A percentile compares a stretch with the other conserved stretches of the same genome.
Conservation (phyloP, 2,888 invertebrate species). For the Melangyna quadrimaculata region DNA sequence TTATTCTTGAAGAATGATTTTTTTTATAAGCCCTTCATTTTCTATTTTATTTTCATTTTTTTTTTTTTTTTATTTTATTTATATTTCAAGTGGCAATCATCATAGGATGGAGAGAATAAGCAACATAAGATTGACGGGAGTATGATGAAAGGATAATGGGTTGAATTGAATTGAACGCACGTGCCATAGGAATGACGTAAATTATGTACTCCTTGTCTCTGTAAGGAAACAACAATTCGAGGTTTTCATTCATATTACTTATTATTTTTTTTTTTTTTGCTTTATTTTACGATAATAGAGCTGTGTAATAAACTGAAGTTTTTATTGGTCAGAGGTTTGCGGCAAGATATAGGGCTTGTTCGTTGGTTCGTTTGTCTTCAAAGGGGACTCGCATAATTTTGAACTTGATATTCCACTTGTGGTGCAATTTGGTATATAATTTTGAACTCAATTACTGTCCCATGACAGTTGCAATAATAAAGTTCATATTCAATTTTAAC, state of each 20-base stretch:
- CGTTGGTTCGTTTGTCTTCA: neutral
- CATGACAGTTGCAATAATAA: neutral
- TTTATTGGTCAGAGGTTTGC: slow-evolving; percentile 35
- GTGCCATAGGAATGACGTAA: slow-evolving; percentile 53
- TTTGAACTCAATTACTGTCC: slow-evolving; percentile 6
- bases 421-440: slow-evolving; percentile 1
- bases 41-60: slow-evolving; percentile 12
- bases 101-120: slow-evolving; percentile 26
- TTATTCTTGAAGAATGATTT: slow-evolving; percentile 29
- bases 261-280: neutral
- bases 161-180: slow-evolving; percentile 68
- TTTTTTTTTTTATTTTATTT: slow-evolving; percentile 21
- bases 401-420: slow-evolving; percentile 8
- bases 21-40: slow-evolving; percentile 1
- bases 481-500: neutral
- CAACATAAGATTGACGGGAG: slow-evolving; percentile 34
- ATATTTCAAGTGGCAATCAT: slow-evolving; percentile 55
- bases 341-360: neutral
- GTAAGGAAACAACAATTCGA: slow-evolving; percentile 46
- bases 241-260: slow-evolving; percentile 3
- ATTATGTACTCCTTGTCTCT: slow-evolving; percentile 44
- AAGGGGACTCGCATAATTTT: slow-evolving; percentile 25
- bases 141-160: slow-evolving; percentile 70
- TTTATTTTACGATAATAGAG: slow-evolving; percentile 42
- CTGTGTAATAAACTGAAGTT: slow-evolving; percentile 43